Evolutionary conservation across 2,113 vertebrate species (phyloP).

Genomic region (Ranitomeya imitator): DNA sequence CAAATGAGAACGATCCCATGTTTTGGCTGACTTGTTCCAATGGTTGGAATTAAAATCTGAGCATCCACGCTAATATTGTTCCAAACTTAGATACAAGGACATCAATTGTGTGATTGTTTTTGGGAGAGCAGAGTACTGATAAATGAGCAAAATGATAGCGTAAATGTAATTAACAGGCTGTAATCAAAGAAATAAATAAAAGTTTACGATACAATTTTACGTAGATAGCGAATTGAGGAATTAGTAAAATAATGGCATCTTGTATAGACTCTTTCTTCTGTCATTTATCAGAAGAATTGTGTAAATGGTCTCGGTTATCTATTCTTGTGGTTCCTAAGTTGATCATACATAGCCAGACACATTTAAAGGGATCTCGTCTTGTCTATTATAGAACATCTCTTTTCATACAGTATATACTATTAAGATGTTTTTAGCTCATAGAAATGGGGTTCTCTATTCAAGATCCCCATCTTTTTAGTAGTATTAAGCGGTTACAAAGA

Average conservation of each 20-base stretch:
- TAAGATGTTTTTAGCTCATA: too few species aligned
- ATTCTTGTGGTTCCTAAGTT: not conserved
- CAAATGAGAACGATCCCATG: not conserved
- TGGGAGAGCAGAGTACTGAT: not conserved
- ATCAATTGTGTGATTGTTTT: not conserved
- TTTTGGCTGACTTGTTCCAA: not conserved
- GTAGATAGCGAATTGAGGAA: not conserved
- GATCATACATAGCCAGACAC: too few species aligned
- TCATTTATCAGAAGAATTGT: not conserved
- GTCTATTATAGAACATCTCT: too few species aligned
- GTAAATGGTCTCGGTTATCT: not conserved
- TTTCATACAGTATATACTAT: too few species aligned
- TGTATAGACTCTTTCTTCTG: not conserved
- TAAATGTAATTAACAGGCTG: constrained; percentile 27
- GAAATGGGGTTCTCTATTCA: too few species aligned
- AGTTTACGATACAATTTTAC: not conserved
- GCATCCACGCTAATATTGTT: not conserved
- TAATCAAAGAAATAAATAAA: constrained; percentile 5
- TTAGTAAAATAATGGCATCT: not conserved
- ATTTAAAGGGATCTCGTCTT: too few species aligned
- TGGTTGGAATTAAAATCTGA: not conserved
- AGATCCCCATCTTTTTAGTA: too few species aligned
- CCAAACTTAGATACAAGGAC: constrained; percentile 20
- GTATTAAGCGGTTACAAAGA: too few species aligned
- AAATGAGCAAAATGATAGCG: constrained; percentile 2